Evolutionary conservation across 2,113 vertebrate genomes (phyloP).

Genomic region (Coturnix japonica): DNA sequence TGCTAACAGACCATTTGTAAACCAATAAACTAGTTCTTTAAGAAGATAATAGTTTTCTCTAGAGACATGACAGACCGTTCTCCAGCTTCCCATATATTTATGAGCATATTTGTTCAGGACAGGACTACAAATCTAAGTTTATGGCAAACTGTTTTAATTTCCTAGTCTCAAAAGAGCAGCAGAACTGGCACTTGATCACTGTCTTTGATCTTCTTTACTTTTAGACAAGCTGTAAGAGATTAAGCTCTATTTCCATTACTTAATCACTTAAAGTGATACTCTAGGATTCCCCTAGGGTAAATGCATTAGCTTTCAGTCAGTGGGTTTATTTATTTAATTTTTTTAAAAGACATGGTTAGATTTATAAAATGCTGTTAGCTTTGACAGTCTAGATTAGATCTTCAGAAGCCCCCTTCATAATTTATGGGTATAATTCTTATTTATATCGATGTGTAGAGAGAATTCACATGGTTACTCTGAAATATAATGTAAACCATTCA

Average conservation of each 20-base stretch:
- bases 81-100: background rate
- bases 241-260: slow-evolving; percentile 37
- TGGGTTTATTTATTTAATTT: background rate
- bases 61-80: background rate
- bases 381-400: background rate
- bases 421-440: background rate
- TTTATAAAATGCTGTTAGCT: background rate
- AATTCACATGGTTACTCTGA: background rate
- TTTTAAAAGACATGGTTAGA: background rate
- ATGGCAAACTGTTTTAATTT: background rate
- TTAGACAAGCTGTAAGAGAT: slow-evolving; percentile 43
- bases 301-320: slow-evolving; percentile 9
- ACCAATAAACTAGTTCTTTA: background rate
- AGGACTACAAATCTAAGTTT: slow-evolving; percentile 37
- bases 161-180: slow-evolving; percentile 21
- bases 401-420: background rate
- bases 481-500: background rate
- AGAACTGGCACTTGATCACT: slow-evolving; percentile 17
- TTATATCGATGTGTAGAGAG: background rate
- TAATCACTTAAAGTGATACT: slow-evolving; percentile 30
- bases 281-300: background rate
- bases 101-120: background rate
- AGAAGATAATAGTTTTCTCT: background rate
- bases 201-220: slow-evolving; percentile 39
- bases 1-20: background rate